Conservation (phyloP, 2,888 invertebrate genomes). For the Calameuta idolon region DNA sequence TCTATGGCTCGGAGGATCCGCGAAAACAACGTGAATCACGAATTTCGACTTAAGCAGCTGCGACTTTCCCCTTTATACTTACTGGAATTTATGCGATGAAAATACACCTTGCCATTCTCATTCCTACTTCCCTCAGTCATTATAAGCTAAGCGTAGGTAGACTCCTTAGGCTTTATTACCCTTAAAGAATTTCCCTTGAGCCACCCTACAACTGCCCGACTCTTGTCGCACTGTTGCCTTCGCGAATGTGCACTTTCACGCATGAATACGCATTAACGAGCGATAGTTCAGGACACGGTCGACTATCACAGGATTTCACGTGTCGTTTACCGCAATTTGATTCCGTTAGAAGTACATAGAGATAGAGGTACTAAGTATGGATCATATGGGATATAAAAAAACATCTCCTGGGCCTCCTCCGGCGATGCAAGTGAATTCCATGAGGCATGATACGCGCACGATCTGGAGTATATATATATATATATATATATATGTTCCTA, state of each 20-base stretch:
- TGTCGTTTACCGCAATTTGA: not conserved
- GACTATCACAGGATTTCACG: not conserved
- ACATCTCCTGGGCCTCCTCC: not conserved
- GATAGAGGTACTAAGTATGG: not conserved
- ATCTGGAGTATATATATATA: not conserved
- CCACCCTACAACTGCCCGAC: not conserved
- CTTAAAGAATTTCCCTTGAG: not conserved
- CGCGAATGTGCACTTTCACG: not conserved
- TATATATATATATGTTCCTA: not conserved
- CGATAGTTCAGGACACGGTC: not conserved
- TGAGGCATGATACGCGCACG: not conserved
- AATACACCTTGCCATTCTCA: not conserved
- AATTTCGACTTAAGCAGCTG: slow-evolving; percentile 6
- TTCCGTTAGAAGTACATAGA: not conserved
- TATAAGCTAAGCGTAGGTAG: no score
- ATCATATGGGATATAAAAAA: not conserved
- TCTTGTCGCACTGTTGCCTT: not conserved
- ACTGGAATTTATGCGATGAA: not conserved
- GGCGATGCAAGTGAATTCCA: not conserved
- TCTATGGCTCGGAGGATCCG: slow-evolving; percentile 18
- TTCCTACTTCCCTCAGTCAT: not conserved
- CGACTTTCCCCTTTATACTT: not conserved
- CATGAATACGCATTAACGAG: not conserved
- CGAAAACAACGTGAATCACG: slow-evolving; percentile 7
- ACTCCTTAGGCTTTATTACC: not conserved